Base-by-base conservation (phyloP, 2,797 vertebrate species). In the Anabas testudineus region DNA sequence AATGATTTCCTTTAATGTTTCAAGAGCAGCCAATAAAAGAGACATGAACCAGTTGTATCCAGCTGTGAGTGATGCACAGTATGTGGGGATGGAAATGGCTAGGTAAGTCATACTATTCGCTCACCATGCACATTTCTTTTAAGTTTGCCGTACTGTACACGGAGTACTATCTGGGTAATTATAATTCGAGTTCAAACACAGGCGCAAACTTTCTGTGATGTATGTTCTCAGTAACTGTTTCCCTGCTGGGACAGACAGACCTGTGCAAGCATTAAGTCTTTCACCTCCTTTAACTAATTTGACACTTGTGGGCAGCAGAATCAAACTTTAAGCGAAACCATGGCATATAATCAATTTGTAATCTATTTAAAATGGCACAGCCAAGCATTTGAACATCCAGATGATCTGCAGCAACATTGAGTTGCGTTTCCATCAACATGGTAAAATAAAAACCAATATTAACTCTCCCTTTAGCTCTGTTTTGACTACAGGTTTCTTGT, bases 1-100 rank as follows among this genome's bases (percentile, higher is more conserved):
- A 41, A 15, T 48, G 30, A 58, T 45, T 76, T 43, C 4, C 30
- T 6, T 19, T 43, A 43, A 3, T 18, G n/a, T 36, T 68, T 26
- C 7, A 41, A 28, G 15, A 46, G 19, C n/a, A 60, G 7, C 28
- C 52, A 37, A 19, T n/a, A 45, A 36, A 53, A 4, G 2, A 45
- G 30, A 32, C 19, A 22, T 41, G 48, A 22, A 49, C 30, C 26
- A 45, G 39, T 30, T 9, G n/a, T 10, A 5, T 47, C 41, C 53
- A 30, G 24, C 65, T 24, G 36, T 5, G 48, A 28, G 71, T 67
- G 63, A 19, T 18, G 61, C 18, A 39, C 18, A 26, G 41, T 12
- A 14, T 15, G 26, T 42, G 56, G 18, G 21, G 58, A 62, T 45
- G 67, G 22, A 67, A n/a, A 53, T 4, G 12, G 9, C 47, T 45